Base-by-base conservation (phyloP, 2,797 vertebrate genomes). In the Sebastes glaucus region DNA sequence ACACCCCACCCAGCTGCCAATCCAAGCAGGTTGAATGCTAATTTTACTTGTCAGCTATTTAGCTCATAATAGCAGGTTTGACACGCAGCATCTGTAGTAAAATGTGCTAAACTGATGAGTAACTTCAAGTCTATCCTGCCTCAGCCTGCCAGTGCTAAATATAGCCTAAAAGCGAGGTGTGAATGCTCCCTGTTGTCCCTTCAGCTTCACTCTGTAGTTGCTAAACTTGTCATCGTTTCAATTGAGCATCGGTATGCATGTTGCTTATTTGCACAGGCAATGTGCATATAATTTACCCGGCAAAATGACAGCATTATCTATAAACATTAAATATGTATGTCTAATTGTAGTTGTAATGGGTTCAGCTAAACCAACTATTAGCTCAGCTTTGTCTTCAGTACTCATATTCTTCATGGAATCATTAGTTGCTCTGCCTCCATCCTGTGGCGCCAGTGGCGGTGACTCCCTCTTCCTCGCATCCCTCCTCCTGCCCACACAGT, bases 401-500 rank as follows among this genome's bases (percentile, higher is more conserved):
- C 63, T 78, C 74, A 18, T 78, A 30, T 80, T 91, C 61, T 52
- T 83, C 52, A 23, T 78, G 4, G 3, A 77, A 53, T 87, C 80
- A 63, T 74, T 75, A 83, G 79, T 70, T 53, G 53, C 79, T 84
- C 61, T 86, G 78, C 78, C 80, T 90, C 72, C 69, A 8, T 77
- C 82, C 83, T 78, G 82, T 83, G 74, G 73, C n/a, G 14, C 46
- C 46, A 49, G 49, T 52, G 49, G 49, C 18, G 49, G 87, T 83
- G 81, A 80, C 85, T 84, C 78, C 77, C 72, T 20, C 74, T 77
- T 85, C 81, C 87, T 86, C 77, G 42, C 74, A 65, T 90, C 87
- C 87, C 82, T 89, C 84, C 90, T 83, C 77, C 76, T 76, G 61
- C 87, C 88, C 87, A 90, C 87, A 87, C 85, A 78, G 64, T 85